These are phyloP conservation scores for Aphelenchoides besseyi DNA, from an alignment of 1,140 invertebrate species.

Conservation along the genomic window DNA sequence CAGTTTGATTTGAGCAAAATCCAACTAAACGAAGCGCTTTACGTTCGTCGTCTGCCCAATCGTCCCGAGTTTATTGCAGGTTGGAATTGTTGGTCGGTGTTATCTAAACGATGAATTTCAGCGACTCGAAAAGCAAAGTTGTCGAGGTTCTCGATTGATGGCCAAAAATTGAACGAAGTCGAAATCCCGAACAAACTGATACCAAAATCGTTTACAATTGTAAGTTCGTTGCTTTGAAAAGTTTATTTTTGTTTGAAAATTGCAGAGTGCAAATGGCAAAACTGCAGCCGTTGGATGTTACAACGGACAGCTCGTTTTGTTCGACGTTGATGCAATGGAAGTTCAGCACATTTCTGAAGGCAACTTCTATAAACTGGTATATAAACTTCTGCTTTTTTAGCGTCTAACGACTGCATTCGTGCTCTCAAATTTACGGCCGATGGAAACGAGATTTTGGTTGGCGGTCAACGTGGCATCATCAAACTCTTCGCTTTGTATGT, in stretches of 20 bases:
- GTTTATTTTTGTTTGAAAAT: background rate
- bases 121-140: slow-evolving; percentile 5
- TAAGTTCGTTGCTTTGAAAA: slow-evolving; percentile 3
- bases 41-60: slow-evolving; percentile 1
- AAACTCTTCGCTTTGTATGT: slow-evolving; percentile 1
- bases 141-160: background rate
- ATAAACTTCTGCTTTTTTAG: background rate
- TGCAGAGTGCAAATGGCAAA: slow-evolving; percentile 14
- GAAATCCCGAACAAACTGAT: slow-evolving; percentile 2
- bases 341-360: background rate
- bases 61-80: background rate
- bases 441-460: slow-evolving; percentile 11
- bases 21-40: background rate
- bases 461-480: background rate
- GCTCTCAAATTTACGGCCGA: background rate
- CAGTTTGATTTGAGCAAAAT: background rate
- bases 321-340: slow-evolving; percentile 6
- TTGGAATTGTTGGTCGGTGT: too few relatives aligned
- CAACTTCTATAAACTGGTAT: background rate
- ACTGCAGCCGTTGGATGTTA: background rate
- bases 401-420: background rate
- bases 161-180: background rate
- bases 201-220: slow-evolving; percentile 4
- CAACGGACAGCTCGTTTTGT: background rate
- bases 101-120: background rate